phyloP scores from a whole-genome alignment of 2,888 invertebrate genomes.

The Sphaerophoria rueppellii region DNA sequence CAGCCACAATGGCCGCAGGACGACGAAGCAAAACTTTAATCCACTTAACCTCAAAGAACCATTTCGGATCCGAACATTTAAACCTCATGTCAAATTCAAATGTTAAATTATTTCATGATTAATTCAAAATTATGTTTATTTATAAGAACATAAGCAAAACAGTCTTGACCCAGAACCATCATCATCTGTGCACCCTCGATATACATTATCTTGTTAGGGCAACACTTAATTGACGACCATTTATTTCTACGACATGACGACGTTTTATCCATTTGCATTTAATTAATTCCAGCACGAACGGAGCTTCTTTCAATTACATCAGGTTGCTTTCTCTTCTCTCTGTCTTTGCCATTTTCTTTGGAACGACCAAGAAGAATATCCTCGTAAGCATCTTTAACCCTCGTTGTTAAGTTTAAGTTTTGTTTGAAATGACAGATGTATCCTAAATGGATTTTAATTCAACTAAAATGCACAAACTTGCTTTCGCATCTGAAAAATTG shows the following conservation, averaged over 20 bases:
- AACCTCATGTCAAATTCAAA: background rate
- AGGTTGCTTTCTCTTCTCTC: background rate
- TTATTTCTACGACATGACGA: constrained; percentile 4
- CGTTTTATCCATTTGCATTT: constrained; percentile 34
- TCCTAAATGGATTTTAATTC: background rate
- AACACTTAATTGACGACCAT: constrained; percentile 26
- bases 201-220: constrained; percentile 12
- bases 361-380: background rate
- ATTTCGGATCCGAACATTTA: background rate
- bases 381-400: background rate
- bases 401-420: background rate
- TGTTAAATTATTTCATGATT: background rate
- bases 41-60: background rate
- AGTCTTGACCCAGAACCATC: constrained; percentile 11
- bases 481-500: too few species aligned
- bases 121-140: constrained; percentile 32
- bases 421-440: background rate
- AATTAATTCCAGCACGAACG: constrained; percentile 21
- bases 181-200: background rate
- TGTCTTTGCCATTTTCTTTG: too few species aligned
- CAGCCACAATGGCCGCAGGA: too few species aligned
- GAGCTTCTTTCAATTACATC: constrained; percentile 21
- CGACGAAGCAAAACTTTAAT: too few species aligned
- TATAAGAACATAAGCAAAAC: background rate
- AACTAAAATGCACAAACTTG: constrained; percentile 11